These are phyloP conservation scores for Sylvia atricapilla DNA, from an alignment of 2,113 vertebrate species.

Conservation along the genomic window DNA sequence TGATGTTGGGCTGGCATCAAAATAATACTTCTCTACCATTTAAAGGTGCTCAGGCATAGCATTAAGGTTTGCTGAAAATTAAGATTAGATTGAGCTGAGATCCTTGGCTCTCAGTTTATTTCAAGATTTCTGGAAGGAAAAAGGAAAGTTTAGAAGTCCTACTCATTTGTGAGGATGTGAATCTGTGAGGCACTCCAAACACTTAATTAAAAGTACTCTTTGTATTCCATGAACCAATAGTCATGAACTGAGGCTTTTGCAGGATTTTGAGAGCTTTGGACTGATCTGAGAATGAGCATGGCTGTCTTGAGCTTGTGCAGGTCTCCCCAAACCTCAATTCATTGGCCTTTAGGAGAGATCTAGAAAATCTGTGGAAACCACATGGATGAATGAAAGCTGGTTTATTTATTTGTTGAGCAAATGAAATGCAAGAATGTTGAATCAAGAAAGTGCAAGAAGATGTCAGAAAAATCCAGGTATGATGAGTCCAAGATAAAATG, in stretches of 20 bases:
- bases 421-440: background rate
- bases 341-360: background rate
- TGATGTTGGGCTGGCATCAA: background rate
- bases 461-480: background rate
- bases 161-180: accelerated
- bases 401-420: background rate
- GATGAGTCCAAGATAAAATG: background rate
- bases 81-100: background rate
- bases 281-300: background rate
- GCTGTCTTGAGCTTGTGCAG: background rate
- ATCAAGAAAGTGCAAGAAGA: background rate
- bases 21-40: background rate
- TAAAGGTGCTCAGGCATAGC: background rate
- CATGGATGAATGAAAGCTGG: background rate
- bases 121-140: background rate
- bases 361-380: background rate
- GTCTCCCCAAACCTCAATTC: background rate
- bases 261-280: background rate
- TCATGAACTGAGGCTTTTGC: background rate
- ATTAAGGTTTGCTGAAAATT: accelerated
- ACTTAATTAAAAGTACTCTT: background rate
- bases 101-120: background rate
- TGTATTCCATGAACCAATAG: background rate
- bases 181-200: background rate
- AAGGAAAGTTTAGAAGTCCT: background rate